phyloP scores from a whole-genome alignment of 2,797 vertebrate genomes.

The Dendrocincla tyrannina region DNA sequence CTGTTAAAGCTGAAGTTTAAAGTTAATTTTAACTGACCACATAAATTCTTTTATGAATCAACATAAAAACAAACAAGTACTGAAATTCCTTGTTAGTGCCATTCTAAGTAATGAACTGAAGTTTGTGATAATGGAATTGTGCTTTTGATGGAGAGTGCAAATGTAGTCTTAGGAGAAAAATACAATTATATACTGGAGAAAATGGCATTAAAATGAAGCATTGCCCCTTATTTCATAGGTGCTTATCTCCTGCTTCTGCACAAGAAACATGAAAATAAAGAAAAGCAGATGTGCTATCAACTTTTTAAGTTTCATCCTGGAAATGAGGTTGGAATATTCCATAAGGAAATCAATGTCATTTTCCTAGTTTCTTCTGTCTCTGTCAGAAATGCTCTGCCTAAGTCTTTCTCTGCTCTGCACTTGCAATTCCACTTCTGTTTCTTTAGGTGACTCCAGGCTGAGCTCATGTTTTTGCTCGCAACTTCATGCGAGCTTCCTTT shows the following conservation, averaged over 20 bases:
- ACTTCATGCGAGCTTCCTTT: not conserved
- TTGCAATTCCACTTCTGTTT: conserved; percentile 5
- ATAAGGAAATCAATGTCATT: not conserved
- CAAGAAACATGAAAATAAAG: not conserved
- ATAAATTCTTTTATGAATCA: conserved; percentile 8
- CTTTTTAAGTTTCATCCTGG: not conserved
- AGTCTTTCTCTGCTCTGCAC: not conserved
- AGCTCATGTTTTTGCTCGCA: conserved; percentile 1
- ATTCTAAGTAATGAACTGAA: conserved; percentile 12
- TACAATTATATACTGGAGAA: not conserved
- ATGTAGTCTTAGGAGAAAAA: conserved; percentile 14
- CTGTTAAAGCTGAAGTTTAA: not conserved
- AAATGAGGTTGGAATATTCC: conserved; percentile 10
- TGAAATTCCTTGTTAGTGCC: conserved; percentile 3
- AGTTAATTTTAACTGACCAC: conserved; percentile 21
- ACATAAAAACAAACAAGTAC: not conserved
- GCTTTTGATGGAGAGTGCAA: conserved; percentile 1
- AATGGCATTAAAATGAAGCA: conserved; percentile 10
- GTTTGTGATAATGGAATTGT: conserved; percentile 27
- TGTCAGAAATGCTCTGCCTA: not conserved
- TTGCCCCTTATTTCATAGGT: conserved; percentile 24
- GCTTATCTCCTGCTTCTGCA: conserved; percentile 11
- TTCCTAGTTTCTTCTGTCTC: not conserved
- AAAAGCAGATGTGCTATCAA: not conserved
- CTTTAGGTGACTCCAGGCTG: not conserved